Base-by-base conservation (phyloP, 2,888 invertebrate species). In the Sarcophaga caerulescens region DNA sequence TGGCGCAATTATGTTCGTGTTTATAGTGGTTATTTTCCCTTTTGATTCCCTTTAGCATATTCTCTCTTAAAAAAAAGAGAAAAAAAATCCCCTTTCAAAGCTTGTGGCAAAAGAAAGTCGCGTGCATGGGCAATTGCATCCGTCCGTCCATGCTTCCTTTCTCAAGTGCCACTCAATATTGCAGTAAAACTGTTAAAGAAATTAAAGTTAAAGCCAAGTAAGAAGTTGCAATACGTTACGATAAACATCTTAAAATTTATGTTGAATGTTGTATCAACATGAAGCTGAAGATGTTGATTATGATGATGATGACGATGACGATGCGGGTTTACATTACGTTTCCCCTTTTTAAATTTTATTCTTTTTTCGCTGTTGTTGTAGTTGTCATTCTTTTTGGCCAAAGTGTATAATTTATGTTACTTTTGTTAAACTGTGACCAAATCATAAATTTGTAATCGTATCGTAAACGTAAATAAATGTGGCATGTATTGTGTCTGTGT, bases 361-460 rank as follows among this genome's bases (percentile, higher is more conserved):
- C 5, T 75, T 57, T 35, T 57, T 59, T 5, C 14, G 35, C 2
- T 35, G 35, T 35, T 35, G 35, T 35, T 35, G 35, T 10, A 0
- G 35, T 35, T 8, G 8, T 35, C 10, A 35, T 75, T 65, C 60
- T 17, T 52, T 52, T 52, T 52, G 1, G 52, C 14, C 52, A 52
- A 45, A 47, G 69, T 70, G 6, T 84, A 75, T 80, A 84, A 84
- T 84, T 84, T 84, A 84, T 84, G 57, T 70, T 57, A 59, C 57
- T 80, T 86, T 78, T 75, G 75, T 83, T 81, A 79, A 86, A 86
- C 86, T 84, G 84, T 84, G 86, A 75, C 86, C 86, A 84, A 52
- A 86, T 86, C 86, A 84, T 84, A 84, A 86, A 86, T 86, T 86
- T 84, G 62, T 86, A 81, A 86, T 81, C 84, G 63, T 66, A 84